Evolutionary conservation across 2,888 invertebrate species (phyloP), one percentile per base, ranked within the genome.

Genomic region (Microplitis deprimator): DNA sequence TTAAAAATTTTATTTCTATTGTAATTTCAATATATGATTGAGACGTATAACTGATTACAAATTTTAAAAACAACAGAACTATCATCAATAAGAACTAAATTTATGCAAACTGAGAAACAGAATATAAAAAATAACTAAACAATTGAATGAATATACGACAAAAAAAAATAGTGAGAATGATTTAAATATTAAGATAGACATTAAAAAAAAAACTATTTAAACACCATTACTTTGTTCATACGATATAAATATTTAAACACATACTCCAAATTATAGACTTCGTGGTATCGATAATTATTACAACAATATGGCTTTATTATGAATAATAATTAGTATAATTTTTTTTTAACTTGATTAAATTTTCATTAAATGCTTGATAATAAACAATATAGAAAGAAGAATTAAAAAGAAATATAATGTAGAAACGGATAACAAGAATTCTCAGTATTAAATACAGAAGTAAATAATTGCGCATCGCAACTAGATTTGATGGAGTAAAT

Each of bases 301-400:
- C 60, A 29, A 77, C 60, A 50, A 50, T 50, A 13, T 50, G 50
- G 60, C 70, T 70, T 76, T 75, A 68, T 74, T 64, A 59, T 17
- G 59, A 64, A 50, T 50, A 50, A 40, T 73, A 64, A 69, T 73
- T 78, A 79, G 80, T 13, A 60, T 79, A 81, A 76, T 69, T 80
- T 81, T 81, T 81, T 80, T 79, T 80, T 79, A 29, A 81, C 81
- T 77, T 79, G 8, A 79, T 69, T 78, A 77, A 76, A 80, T 77
- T 75, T 60, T 73, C 71, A 70, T 70, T 72, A 65, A 62, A 76
- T 72, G 74, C 77, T 75, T 76, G 7, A 73, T 77, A 13, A 50
- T 50, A 50, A 41, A 41, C 8, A 10, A 50, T 50, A 50, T 50
- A 50, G 8, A 13, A 50, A 50, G 50, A 50, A 29, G 50, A 50